These are phyloP conservation scores for Poeciliopsis presidionis DNA, from an alignment of 2,797 vertebrate species.

Conservation along the genomic window DNA sequence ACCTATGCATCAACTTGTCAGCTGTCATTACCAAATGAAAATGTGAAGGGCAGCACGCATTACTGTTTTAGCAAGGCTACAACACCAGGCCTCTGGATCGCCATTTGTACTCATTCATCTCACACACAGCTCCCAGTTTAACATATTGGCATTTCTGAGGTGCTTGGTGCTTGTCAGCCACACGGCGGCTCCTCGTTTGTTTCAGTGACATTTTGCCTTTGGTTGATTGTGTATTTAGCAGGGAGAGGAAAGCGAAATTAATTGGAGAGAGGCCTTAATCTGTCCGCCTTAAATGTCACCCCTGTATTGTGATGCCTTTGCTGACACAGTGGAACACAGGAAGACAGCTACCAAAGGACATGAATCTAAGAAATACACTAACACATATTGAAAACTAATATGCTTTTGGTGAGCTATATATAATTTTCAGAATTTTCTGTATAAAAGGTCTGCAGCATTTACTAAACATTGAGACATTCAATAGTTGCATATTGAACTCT, in stretches of 20 bases:
- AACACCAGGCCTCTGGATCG: conserved; percentile 40
- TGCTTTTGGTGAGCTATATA: not conserved
- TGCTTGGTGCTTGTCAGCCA: conserved; percentile 78
- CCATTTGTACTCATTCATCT: conserved; percentile 71
- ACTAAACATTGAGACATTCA: not conserved
- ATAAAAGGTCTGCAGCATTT: conserved; percentile 4
- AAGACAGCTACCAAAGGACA: conserved; percentile 11
- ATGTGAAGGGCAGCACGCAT: conserved; percentile 7
- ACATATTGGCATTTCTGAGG: conserved; percentile 84
- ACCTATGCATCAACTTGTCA: conserved; percentile 35
- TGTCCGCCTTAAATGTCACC: conserved; percentile 85
- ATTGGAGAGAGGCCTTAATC: conserved; percentile 84
- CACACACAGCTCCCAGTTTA: conserved; percentile 70
- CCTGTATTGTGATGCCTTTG: conserved; percentile 66
- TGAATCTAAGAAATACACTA: conserved; percentile 23
- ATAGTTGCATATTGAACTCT: not conserved
- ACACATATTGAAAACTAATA: conserved; percentile 15
- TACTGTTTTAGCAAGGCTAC: conserved; percentile 25
- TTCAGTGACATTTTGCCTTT: conserved; percentile 85
- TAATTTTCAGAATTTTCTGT: conserved; percentile 12
- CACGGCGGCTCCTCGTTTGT: conserved; percentile 76
- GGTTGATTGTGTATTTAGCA: conserved; percentile 86
- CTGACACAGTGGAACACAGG: conserved; percentile 60
- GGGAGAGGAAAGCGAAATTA: conserved; percentile 81
- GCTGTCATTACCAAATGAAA: conserved; percentile 27